These are phyloP conservation scores for Brachyopa scutellaris DNA, from an alignment of 2,888 invertebrate genomes.

Conservation along the genomic window DNA sequence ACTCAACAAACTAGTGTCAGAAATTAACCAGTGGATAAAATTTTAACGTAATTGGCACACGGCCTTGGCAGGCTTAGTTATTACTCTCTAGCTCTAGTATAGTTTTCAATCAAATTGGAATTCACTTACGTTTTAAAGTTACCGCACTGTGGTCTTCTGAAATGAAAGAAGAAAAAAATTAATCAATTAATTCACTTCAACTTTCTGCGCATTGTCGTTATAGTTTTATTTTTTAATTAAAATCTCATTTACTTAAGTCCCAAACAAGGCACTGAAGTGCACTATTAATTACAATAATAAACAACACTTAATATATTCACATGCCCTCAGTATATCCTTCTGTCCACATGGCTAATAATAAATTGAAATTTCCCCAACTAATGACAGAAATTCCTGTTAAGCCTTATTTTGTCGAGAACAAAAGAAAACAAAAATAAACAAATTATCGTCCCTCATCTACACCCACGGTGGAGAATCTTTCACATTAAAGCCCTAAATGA, in stretches of 20 bases:
- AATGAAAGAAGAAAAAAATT: slow-evolving; percentile 18
- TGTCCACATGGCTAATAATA: slow-evolving; percentile 11
- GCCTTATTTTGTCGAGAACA: too few species aligned
- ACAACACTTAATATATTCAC: slow-evolving; percentile 13
- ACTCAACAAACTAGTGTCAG: too few species aligned
- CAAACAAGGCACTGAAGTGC: slow-evolving; percentile 19
- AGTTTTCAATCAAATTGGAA: too few species aligned
- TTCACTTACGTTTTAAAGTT: slow-evolving; percentile 2
- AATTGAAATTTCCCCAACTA: background rate
- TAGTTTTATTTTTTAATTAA: slow-evolving; percentile 40
- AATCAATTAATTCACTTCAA: slow-evolving; percentile 1
- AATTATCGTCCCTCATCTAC: background rate
- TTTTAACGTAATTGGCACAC: too few species aligned
- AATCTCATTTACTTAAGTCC: slow-evolving; percentile 38
- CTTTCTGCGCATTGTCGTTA: slow-evolving; percentile 7
- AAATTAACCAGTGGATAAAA: too few species aligned
- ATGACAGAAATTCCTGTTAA: slow-evolving; percentile 9
- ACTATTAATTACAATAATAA: slow-evolving; percentile 44
- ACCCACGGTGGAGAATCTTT: background rate
- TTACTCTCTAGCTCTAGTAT: too few species aligned
- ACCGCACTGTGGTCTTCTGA: slow-evolving; percentile 10
- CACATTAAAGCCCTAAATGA: slow-evolving; percentile 17
- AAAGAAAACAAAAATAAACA: slow-evolving; percentile 26
- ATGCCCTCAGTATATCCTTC: background rate
- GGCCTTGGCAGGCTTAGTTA: too few species aligned